Conservation (phyloP, 2,888 invertebrate genomes). For the Drosophila kambysellisi region DNA sequence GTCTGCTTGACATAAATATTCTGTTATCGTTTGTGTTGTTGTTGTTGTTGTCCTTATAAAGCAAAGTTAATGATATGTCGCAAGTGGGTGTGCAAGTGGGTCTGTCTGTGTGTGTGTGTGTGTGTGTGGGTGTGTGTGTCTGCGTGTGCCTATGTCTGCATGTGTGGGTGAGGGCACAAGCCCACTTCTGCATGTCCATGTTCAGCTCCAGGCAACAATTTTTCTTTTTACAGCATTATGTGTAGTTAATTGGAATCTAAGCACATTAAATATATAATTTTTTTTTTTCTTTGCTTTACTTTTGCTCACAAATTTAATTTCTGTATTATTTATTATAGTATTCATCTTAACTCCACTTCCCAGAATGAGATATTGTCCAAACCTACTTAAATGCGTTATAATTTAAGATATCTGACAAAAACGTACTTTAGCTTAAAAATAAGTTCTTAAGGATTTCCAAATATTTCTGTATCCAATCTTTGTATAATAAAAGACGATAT, state of each 20-base stretch:
- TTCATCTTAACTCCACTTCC: neutral
- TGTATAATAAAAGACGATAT: neutral
- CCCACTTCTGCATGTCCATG: slow-evolving; percentile 9
- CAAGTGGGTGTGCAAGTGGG: slow-evolving; percentile 39
- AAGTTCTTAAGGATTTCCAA: neutral
- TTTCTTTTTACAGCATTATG: slow-evolving; percentile 13
- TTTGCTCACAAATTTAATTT: slow-evolving; percentile 6
- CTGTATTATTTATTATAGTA: slow-evolving; percentile 14
- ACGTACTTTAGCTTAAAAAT: neutral
- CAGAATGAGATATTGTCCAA: neutral
- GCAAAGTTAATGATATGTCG: slow-evolving; percentile 78
- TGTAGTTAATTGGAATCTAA: slow-evolving; percentile 65
- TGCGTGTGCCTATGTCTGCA: slow-evolving; percentile 15
- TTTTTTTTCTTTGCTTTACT: slow-evolving; percentile 20
- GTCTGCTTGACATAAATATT: slow-evolving; percentile 27
- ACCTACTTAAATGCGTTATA: neutral
- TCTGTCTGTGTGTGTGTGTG: slow-evolving; percentile 7
- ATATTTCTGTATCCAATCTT: neutral
- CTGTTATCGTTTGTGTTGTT: slow-evolving; percentile 25
- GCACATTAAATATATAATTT: slow-evolving; percentile 44
- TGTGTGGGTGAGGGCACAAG: slow-evolving; percentile 16
- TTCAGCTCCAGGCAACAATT: slow-evolving; percentile 15
- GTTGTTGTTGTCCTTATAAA: slow-evolving; percentile 52
- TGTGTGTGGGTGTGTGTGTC: slow-evolving; percentile 17
- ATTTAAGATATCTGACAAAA: neutral